Base-by-base conservation (phyloP, 2,888 invertebrate species). In the Chaetogeoica ovagalla region DNA sequence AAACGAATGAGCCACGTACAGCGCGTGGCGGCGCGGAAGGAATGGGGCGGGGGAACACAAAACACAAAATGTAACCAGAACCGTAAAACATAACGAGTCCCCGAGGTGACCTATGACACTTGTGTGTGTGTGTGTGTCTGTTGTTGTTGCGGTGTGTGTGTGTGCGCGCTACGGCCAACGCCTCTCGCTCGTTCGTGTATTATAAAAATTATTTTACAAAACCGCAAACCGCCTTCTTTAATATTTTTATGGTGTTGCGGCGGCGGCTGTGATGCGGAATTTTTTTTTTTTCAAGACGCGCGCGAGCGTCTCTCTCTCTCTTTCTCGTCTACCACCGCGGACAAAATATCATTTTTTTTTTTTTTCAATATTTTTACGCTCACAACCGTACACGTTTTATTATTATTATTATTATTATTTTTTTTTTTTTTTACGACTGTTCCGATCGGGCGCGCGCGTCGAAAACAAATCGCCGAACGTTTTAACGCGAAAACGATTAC, bases 71-170 rank as follows among this genome's bases (percentile, higher is more conserved):
- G 77, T 79, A 79, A 79, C 77, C 75, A 62, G 77, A 79, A 70
- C 77, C 63, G 70, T 79, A 79, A 79, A 79, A 79, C 77, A 70
- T 79, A 79, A 79, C 77, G 77, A 79, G 77, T 70, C 70, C 4
- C 43, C 48, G 70, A 70, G 70, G 63, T 79, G 70, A 79, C 77
- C 77, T 79, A 70, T 79, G 77, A 30, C 70, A 79, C 77, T 79
- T 70, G 8, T 7, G 43, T 6, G 43, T 43, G 43, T 43, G 9
- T 9, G 43, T 23, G 30, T 30, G 30, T 75, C 75, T 68, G 57
- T 57, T 60, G 37, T 30, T 30, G 69, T 30, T 30, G 30, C 30
- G 30, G 66, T 21, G 59, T 74, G n/a, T 8, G 15, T 62, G 4
- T 52, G 30, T 30, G 30, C 30, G 30, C 30, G 30, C 30, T 30